A percentile compares a stretch with the other conserved stretches of the same genome.
These are phyloP conservation scores for Zophobas morio DNA, from an alignment of 1,140 invertebrate genomes.

Conservation along the genomic window DNA sequence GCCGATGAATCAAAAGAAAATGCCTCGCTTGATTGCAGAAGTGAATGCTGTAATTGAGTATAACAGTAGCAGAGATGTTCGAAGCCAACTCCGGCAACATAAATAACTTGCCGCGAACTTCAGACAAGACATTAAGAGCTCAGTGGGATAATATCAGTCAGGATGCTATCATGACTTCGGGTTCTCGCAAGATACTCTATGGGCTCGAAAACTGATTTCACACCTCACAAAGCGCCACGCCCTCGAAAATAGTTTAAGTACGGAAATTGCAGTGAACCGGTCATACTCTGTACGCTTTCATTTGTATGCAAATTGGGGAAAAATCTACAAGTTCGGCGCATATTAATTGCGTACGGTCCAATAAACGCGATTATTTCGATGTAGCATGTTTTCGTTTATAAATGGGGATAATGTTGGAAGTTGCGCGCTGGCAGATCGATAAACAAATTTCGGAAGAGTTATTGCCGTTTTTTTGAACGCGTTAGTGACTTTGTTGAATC, in stretches of 20 bases:
- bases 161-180: slow-evolving; percentile 45
- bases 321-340: slow-evolving; percentile 17
- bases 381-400: slow-evolving; percentile 4
- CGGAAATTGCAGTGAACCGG: background rate
- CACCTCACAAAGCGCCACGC: slow-evolving; percentile 34
- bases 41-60: slow-evolving; percentile 40
- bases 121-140: slow-evolving; percentile 51
- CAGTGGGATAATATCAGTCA: slow-evolving; percentile 50
- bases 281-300: background rate
- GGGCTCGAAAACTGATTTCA: slow-evolving; percentile 44
- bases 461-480: too few relatives aligned
- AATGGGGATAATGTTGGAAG: background rate
- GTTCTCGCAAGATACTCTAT: slow-evolving; percentile 44
- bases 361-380: slow-evolving; percentile 35
- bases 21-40: slow-evolving; percentile 29
- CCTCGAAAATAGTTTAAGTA: slow-evolving; percentile 8
- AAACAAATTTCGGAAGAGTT: background rate
- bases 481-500: too few relatives aligned
- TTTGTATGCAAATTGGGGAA: slow-evolving; percentile 33
- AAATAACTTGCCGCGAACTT: slow-evolving; percentile 46
- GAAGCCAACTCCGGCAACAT: slow-evolving; percentile 47
- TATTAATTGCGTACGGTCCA: slow-evolving; percentile 26
- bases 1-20: slow-evolving; percentile 39
- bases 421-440: background rate
- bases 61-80: slow-evolving; percentile 34